Percentiles rank a stretch among this genome's conserved stretches.
These are phyloP conservation scores for Sebastes cheni DNA, from an alignment of 2,797 vertebrate species.

Conservation along the genomic window DNA sequence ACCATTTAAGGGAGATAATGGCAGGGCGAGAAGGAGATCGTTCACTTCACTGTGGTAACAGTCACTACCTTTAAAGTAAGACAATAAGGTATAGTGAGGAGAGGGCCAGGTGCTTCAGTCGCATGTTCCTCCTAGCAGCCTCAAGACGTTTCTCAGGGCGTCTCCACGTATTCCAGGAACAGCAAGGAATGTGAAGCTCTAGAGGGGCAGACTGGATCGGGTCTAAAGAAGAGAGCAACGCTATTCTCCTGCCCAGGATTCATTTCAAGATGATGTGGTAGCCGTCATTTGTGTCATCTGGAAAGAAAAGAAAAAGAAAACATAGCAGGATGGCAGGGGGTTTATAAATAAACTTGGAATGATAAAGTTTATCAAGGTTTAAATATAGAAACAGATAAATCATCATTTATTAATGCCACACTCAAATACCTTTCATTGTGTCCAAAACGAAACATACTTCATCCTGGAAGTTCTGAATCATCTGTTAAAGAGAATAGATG, in stretches of 20 bases:
- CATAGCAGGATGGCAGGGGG: background rate
- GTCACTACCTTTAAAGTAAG: conserved; percentile 64
- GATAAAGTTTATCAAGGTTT: background rate
- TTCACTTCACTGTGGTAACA: conserved; percentile 50
- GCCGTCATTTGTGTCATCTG: conserved; percentile 93
- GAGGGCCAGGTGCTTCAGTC: conserved; percentile 40
- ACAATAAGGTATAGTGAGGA: conserved; percentile 58
- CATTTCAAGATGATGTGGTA: conserved; percentile 98
- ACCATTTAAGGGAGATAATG: conserved; percentile 23
- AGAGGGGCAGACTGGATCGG: conserved; percentile 46
- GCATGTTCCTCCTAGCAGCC: conserved; percentile 50
- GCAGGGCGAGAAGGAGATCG: conserved; percentile 23
- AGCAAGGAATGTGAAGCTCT: conserved; percentile 46
- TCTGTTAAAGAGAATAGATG: conserved; percentile 77
- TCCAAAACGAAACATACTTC: conserved; percentile 97
- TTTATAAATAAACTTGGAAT: conserved; percentile 25
- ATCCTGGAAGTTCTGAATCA: conserved; percentile 99
- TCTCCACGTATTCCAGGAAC: conserved; percentile 55
- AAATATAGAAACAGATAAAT: conserved; percentile 22
- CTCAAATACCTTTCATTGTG: conserved; percentile 94
- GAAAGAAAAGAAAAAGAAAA: background rate
- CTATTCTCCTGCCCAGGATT: conserved; percentile 44
- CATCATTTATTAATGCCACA: background rate
- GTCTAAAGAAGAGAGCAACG: conserved; percentile 46
- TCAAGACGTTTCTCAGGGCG: conserved; percentile 27